phyloP scores from a whole-genome alignment of 2,113 vertebrate genomes.

The Notothenia rossii region DNA sequence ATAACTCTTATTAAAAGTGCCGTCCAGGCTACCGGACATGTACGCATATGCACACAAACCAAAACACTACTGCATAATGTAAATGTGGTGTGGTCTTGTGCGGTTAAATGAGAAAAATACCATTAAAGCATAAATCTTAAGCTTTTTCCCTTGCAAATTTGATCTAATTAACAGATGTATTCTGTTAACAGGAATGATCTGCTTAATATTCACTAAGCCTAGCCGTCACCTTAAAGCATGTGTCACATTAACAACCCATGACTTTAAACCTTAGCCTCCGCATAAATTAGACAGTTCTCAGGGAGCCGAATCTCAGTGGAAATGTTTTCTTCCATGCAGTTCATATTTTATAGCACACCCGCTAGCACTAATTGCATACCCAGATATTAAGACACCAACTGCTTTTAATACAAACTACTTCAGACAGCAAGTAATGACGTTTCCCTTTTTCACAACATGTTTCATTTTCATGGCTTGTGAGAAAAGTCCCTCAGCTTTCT shows the following conservation, averaged over 20 bases:
- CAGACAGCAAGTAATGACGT: constrained; percentile 78
- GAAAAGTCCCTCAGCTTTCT: constrained; percentile 68
- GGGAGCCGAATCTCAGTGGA: constrained; percentile 56
- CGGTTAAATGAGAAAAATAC: constrained; percentile 26
- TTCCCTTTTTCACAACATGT: constrained; percentile 70
- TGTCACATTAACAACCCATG: constrained; percentile 68
- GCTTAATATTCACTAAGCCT: constrained; percentile 56
- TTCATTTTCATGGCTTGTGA: constrained; percentile 67
- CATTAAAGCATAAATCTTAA: constrained; percentile 18
- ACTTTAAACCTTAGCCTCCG: constrained; percentile 65
- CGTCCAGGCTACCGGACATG: background rate
- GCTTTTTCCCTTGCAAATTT: constrained; percentile 38
- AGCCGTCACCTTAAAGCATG: constrained; percentile 63
- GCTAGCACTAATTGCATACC: constrained; percentile 77
- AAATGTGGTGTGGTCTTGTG: background rate
- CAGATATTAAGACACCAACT: constrained; percentile 74
- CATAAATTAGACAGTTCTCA: constrained; percentile 60
- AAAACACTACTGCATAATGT: background rate
- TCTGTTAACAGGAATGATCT: constrained; percentile 58
- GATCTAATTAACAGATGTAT: constrained; percentile 47
- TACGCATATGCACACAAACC: background rate
- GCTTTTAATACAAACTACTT: constrained; percentile 81
- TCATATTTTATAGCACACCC: constrained; percentile 76
- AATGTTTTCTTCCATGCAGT: constrained; percentile 59
- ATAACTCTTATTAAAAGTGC: constrained; percentile 31